Percentiles rank a stretch among this genome's conserved stretches.
Conservation (phyloP, 1,140 invertebrate genomes). For the Drosophila arawakana region DNA sequence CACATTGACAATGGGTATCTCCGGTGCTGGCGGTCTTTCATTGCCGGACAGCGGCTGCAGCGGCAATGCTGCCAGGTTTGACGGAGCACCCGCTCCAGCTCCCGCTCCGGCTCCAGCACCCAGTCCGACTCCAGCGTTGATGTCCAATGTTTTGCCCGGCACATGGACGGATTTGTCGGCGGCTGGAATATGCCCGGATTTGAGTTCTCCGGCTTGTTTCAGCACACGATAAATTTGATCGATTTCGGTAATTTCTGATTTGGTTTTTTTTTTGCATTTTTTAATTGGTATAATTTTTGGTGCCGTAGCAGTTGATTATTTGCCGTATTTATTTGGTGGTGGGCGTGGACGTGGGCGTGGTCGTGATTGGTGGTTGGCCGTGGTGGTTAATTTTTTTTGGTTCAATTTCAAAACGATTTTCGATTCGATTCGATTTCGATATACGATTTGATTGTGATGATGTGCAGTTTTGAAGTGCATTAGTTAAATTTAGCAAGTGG, state of each 20-base stretch:
- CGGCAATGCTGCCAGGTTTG: conserved; percentile 1
- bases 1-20: conserved; percentile 74
- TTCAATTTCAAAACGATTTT: conserved; percentile 52
- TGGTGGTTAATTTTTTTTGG: conserved; percentile 24
- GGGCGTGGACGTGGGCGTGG: conserved; percentile 38
- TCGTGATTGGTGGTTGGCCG: conserved; percentile 55
- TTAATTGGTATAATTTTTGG: conserved; percentile 17
- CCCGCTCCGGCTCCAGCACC: conserved; percentile 49
- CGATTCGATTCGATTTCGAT: conserved; percentile 40
- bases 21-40: conserved; percentile 47
- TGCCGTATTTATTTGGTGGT: conserved; percentile 38
- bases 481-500: conserved; percentile 72
- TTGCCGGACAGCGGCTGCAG: conserved; percentile 15
- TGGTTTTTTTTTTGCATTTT: conserved; percentile 33
- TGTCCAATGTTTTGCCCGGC: conserved; percentile 61
- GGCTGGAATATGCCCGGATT: conserved; percentile 85
- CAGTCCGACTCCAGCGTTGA: conserved; percentile 58
- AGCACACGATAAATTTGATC: conserved; percentile 96
- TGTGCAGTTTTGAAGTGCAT: conserved; percentile 76
- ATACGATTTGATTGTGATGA: conserved; percentile 40
- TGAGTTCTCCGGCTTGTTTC: conserved; percentile 95
- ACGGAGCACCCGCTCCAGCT: conserved; percentile 63
- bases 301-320: conserved; percentile 66
- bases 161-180: conserved; percentile 81
- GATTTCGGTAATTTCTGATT: conserved; percentile 87